Evolutionary conservation across 2,113 vertebrate genomes (phyloP).

Genomic region (Chaetodon auriga): DNA sequence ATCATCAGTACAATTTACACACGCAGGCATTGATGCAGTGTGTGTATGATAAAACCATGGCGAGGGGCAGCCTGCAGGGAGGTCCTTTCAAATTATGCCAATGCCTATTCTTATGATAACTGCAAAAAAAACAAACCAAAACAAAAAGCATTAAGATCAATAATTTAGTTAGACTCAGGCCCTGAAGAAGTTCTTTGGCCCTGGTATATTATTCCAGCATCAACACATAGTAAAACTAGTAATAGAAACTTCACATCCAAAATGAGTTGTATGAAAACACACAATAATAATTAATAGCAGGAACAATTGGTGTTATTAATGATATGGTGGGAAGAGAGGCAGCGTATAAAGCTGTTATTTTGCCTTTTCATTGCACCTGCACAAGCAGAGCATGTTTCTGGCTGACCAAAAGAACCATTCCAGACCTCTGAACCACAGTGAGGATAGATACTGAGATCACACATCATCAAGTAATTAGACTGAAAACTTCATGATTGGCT

Average conservation of each 20-base stretch:
- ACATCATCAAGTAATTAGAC: constrained; percentile 83
- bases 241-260: constrained; percentile 45
- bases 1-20: constrained; percentile 62
- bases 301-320: constrained; percentile 38
- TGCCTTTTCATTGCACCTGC: constrained; percentile 42
- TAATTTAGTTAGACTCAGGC: constrained; percentile 40
- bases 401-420: constrained; percentile 65
- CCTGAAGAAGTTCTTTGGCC: constrained; percentile 20
- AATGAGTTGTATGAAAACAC: constrained; percentile 23
- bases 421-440: constrained; percentile 72
- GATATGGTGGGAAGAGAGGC: constrained; percentile 20
- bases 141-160: constrained; percentile 37
- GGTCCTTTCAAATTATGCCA: constrained; percentile 47
- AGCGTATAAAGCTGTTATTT: constrained; percentile 29
- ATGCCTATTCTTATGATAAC: constrained; percentile 37
- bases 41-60: constrained; percentile 31
- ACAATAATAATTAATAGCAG: constrained; percentile 35
- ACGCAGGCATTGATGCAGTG: constrained; percentile 40
- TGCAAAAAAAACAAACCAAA: constrained; percentile 24
- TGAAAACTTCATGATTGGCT: constrained; percentile 83
- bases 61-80: constrained; percentile 48
- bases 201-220: constrained; percentile 35
- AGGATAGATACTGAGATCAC: constrained; percentile 76
- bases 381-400: constrained; percentile 32
- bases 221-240: constrained; percentile 31